Evolutionary conservation across 2,888 invertebrate genomes (phyloP).

Genomic region (Cephus rjabovi): DNA sequence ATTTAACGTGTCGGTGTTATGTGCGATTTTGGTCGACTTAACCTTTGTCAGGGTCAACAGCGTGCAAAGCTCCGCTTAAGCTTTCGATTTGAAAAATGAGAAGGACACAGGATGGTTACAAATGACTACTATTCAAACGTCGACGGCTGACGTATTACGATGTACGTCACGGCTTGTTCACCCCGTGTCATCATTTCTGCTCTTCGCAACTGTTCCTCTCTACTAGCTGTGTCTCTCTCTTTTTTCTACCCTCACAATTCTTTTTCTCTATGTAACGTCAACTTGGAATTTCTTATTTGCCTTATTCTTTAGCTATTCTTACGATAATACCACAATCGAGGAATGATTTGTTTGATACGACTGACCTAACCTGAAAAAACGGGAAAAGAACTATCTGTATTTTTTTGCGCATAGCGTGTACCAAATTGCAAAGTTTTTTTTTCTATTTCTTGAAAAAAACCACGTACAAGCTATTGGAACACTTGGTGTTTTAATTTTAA

Average conservation of each 20-base stretch:
- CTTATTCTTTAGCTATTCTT: conserved; percentile 24
- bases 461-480: no score
- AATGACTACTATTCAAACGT: conserved; percentile 19
- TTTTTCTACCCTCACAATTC: neutral
- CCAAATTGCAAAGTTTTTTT: conserved; percentile 4
- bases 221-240: neutral
- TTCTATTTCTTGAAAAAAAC: no score
- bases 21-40: no score
- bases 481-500: no score
- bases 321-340: conserved; percentile 27
- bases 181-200: neutral
- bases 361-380: conserved; percentile 22
- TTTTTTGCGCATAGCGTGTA: conserved; percentile 18
- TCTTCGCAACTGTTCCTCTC: neutral
- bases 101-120: conserved; percentile 19
- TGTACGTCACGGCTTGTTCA: neutral
- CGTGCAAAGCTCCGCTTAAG: neutral
- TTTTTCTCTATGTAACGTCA: no score
- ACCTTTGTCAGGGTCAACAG: neutral
- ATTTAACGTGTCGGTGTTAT: no score
- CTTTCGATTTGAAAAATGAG: conserved; percentile 10
- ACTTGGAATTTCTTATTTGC: neutral
- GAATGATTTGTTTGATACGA: conserved; percentile 41
- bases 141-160: conserved; percentile 24
- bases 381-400: conserved; percentile 14